phyloP scores from a whole-genome alignment of 2,888 invertebrate genomes.

The Calameuta idolon region DNA sequence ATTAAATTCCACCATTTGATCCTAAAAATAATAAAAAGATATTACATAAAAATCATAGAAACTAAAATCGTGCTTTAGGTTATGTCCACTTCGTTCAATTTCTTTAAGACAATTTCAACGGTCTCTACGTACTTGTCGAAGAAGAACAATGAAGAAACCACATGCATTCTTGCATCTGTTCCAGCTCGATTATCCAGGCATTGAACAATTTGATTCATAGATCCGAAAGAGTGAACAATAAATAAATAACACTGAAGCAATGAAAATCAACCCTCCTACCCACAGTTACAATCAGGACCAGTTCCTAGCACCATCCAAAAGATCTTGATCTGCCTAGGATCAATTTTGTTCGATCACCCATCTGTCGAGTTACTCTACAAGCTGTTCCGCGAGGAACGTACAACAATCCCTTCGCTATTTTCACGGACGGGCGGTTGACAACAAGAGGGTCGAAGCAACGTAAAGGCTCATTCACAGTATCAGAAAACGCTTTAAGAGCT shows the following conservation, averaged over 20 bases:
- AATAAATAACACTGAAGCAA: not conserved
- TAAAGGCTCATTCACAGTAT: not conserved
- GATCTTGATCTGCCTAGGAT: not conserved
- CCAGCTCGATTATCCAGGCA: not conserved
- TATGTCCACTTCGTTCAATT: not conserved
- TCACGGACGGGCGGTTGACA: slow-evolving; percentile 41
- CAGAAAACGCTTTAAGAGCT: not conserved
- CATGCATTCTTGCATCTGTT: not conserved
- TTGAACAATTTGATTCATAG: not conserved
- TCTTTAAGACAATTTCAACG: not conserved
- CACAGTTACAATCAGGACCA: not conserved
- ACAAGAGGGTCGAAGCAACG: slow-evolving; percentile 29
- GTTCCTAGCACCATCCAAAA: not conserved
- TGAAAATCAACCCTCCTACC: not conserved
- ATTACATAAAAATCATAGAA: not conserved
- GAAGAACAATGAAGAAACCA: not conserved
- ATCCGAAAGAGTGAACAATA: not conserved
- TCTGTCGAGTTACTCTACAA: slow-evolving; percentile 20
- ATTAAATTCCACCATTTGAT: not conserved
- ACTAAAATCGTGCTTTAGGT: too few relatives aligned
- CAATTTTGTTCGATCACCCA: slow-evolving; percentile 24
- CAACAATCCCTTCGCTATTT: slow-evolving; percentile 32
- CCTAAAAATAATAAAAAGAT: not conserved
- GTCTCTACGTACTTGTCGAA: not conserved
- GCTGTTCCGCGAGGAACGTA: not conserved